phyloP scores from a whole-genome alignment of 2,113 vertebrate genomes.

The Sander vitreus region DNA sequence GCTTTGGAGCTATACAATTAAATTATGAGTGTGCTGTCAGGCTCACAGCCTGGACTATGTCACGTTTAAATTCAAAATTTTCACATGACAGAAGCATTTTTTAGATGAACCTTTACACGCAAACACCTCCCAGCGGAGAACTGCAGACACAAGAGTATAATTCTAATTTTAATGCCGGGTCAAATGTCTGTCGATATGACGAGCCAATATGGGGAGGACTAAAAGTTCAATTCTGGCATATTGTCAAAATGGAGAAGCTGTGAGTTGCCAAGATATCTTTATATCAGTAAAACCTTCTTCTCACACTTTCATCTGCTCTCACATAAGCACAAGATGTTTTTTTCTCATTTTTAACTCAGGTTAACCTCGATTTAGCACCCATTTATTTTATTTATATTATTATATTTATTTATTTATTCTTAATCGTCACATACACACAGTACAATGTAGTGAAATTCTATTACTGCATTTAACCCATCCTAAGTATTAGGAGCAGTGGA shows the following conservation, averaged over 20 bases:
- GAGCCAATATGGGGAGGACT: slow-evolving; percentile 14
- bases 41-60: neutral
- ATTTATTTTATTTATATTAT: too few species aligned
- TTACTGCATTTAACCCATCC: too few species aligned
- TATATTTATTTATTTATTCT: too few species aligned
- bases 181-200: neutral
- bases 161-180: neutral
- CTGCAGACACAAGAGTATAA: neutral
- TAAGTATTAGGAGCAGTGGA: too few species aligned
- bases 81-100: slow-evolving; percentile 10
- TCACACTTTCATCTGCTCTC: neutral
- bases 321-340: neutral
- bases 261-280: neutral
- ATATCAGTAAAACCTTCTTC: neutral
- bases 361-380: neutral
- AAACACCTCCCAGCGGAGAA: neutral
- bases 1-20: neutral
- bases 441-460: too few species aligned
- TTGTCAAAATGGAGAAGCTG: neutral
- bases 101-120: neutral
- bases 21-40: neutral
- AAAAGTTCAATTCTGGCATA: neutral
- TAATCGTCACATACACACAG: too few species aligned
- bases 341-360: neutral
- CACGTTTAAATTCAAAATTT: neutral